Conservation (phyloP, 2,888 invertebrate species). For the Andrena flavipes region DNA sequence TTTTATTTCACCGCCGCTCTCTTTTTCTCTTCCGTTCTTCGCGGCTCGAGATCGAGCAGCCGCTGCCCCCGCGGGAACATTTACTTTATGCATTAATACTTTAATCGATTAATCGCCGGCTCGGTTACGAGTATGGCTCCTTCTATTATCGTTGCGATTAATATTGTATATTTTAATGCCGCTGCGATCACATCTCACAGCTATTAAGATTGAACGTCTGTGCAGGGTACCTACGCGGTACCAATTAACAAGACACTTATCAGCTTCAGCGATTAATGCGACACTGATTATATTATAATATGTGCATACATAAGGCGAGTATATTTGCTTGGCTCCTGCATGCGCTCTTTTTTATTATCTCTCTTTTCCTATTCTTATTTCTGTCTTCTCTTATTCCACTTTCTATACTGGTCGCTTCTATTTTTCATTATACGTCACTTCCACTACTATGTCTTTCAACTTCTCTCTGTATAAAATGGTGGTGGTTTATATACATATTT, state of each 20-base stretch:
- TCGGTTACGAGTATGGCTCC: conserved; percentile 48
- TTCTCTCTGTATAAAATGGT: conserved; percentile 68
- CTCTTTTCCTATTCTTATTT: conserved; percentile 41
- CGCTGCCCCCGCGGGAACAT: conserved; percentile 36
- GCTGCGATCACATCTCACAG: conserved; percentile 38
- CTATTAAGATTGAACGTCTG: conserved; percentile 50
- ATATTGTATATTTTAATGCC: conserved; percentile 43
- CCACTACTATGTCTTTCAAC: conserved; percentile 52
- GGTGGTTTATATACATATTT: conserved; percentile 65
- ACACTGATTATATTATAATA: conserved; percentile 60
- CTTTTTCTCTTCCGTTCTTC: neutral
- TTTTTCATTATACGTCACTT: conserved; percentile 51
- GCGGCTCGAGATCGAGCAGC: conserved; percentile 4
- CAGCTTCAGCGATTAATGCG: conserved; percentile 56
- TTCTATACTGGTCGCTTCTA: conserved; percentile 8
- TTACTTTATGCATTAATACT: conserved; percentile 26
- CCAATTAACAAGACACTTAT: conserved; percentile 42
- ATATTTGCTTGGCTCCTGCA: conserved; percentile 81
- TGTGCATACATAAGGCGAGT: conserved; percentile 77
- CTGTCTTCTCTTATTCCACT: conserved; percentile 28
- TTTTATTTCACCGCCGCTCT: conserved; percentile 7
- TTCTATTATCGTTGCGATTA: conserved; percentile 40
- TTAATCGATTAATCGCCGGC: conserved; percentile 46
- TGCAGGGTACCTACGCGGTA: conserved; percentile 32
- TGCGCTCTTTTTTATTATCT: conserved; percentile 73